phyloP scores from a whole-genome alignment of 2,888 invertebrate genomes.

The Mythimna pallens region DNA sequence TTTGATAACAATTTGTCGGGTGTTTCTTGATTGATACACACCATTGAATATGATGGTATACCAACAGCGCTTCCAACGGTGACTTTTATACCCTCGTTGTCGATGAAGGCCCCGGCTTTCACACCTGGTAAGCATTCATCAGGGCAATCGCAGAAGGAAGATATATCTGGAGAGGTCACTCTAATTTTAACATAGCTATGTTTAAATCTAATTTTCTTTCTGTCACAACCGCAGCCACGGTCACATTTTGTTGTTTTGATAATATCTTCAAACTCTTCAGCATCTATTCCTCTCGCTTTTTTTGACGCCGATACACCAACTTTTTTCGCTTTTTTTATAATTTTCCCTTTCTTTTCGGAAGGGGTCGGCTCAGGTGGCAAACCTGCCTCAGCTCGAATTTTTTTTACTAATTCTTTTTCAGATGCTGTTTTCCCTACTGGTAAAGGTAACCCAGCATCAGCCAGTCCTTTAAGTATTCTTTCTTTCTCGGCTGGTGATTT shows the following conservation, averaged over 20 bases:
- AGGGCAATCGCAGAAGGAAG: conserved; percentile 79
- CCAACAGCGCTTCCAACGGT: conserved; percentile 78
- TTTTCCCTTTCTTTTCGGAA: conserved; percentile 71
- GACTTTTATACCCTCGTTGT: conserved; percentile 82
- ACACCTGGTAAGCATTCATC: conserved; percentile 80
- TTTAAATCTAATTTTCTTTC: conserved; percentile 83
- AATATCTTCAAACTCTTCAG: conserved; percentile 75
- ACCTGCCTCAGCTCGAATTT: conserved; percentile 65
- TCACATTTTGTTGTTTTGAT: conserved; percentile 81
- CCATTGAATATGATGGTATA: conserved; percentile 65
- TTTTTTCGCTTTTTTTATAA: conserved; percentile 64
- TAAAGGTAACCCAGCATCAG: conserved; percentile 72
- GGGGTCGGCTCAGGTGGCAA: conserved; percentile 67
- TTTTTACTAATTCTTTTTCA: conserved; percentile 73
- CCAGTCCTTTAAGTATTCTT: conserved; percentile 72
- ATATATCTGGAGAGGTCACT: conserved; percentile 82
- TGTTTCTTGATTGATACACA: conserved; percentile 2
- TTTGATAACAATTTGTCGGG: neutral
- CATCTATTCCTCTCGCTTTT: conserved; percentile 63
- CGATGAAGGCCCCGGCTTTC: conserved; percentile 76
- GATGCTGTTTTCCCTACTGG: conserved; percentile 74
- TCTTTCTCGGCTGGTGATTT: conserved; percentile 73
- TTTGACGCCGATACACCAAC: conserved; percentile 63
- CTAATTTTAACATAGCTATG: conserved; percentile 83
- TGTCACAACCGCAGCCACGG: conserved; percentile 80